phyloP scores from a whole-genome alignment of 2,888 invertebrate species.

The Cenopis cana region DNA sequence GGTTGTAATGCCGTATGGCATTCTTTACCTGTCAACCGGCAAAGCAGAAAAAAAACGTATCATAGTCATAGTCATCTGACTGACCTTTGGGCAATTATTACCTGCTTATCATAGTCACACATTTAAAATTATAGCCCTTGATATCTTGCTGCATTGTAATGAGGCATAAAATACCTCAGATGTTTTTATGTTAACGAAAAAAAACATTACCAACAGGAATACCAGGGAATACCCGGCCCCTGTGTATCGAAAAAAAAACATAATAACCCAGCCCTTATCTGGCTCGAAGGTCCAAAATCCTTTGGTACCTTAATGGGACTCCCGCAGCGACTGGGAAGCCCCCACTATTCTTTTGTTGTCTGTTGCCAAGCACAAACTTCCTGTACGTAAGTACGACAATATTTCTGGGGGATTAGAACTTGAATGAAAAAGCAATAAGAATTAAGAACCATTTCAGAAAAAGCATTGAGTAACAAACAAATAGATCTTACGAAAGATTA shows the following conservation, averaged over 20 bases:
- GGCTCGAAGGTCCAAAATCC: slow-evolving; percentile 4
- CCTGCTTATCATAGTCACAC: too few relatives aligned
- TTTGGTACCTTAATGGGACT: neutral
- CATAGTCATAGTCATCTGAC: too few relatives aligned
- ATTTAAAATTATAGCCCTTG: too few relatives aligned
- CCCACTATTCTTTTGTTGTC: slow-evolving; percentile 3
- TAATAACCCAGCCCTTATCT: neutral
- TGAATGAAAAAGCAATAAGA: neutral
- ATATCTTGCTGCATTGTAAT: too few relatives aligned
- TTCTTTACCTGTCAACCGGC: too few relatives aligned
- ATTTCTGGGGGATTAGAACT: neutral
- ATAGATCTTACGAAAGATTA: too few relatives aligned
- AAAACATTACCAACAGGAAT: neutral
- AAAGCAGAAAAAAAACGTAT: too few relatives aligned
- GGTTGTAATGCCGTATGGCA: too few relatives aligned
- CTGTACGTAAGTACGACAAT: neutral
- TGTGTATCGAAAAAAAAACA: too few relatives aligned
- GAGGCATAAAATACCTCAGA: too few relatives aligned
- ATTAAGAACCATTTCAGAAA: neutral
- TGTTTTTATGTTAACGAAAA: too few relatives aligned
- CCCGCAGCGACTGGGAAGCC: slow-evolving; percentile 1
- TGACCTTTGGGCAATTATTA: too few relatives aligned
- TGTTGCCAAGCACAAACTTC: neutral
- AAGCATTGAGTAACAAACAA: neutral
- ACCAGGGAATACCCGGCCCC: neutral